These are phyloP conservation scores for Petrolisthes manimaculis DNA, from an alignment of 2,888 invertebrate genomes.

Conservation along the genomic window DNA sequence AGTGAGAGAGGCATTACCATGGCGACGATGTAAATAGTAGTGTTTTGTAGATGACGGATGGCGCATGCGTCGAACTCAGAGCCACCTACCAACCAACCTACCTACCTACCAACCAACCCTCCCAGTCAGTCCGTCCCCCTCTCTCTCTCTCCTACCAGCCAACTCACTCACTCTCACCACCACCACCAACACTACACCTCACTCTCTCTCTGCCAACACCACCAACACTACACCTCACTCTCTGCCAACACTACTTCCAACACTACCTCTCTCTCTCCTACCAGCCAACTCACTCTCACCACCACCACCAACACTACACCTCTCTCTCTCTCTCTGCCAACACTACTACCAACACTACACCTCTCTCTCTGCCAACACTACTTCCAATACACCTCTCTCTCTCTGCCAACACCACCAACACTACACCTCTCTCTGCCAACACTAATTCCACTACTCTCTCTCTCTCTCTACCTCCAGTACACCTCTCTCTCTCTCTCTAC, in stretches of 20 bases:
- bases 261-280: conserved; percentile 4
- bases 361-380: neutral
- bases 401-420: neutral
- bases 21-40: conserved; percentile 62
- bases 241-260: neutral
- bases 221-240: neutral
- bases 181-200: neutral
- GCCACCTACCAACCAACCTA: neutral
- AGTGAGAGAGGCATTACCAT: conserved; percentile 55
- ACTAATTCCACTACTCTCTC: neutral
- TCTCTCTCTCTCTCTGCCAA: conserved; percentile 6
- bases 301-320: neutral
- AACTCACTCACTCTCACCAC: neutral
- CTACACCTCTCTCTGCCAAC: neutral
- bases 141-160: conserved; percentile 16
- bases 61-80: conserved; percentile 35
- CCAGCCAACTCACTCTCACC: too few species aligned
- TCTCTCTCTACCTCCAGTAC: neutral
- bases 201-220: neutral
- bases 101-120: neutral
- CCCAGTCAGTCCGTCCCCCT: neutral
- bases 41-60: conserved; percentile 33
- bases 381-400: neutral
- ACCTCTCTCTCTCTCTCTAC: conserved; percentile 9
- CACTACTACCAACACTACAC: too few species aligned